Conservation (phyloP, 64 coral and sea anemone genomes). For the Orbicella faveolata region DNA sequence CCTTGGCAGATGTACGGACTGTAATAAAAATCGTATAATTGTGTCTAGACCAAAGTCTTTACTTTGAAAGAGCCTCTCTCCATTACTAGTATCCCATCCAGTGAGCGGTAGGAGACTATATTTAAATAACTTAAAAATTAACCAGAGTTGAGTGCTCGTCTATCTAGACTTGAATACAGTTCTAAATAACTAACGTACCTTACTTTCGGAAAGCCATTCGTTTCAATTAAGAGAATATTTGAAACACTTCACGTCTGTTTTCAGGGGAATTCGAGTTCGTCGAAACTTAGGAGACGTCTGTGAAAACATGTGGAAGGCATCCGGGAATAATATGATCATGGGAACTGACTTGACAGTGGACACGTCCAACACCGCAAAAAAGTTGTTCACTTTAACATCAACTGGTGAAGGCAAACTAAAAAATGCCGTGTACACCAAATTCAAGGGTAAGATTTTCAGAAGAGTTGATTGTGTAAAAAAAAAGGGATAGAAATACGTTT, state of each 20-base stretch:
- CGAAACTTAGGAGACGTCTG: background rate
- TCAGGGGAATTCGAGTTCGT: conserved; percentile 1
- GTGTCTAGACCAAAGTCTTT: too few relatives aligned
- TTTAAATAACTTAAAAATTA: too few relatives aligned
- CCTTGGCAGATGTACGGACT: too few relatives aligned
- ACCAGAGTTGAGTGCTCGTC: too few relatives aligned
- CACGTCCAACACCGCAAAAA: background rate
- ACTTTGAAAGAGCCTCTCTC: too few relatives aligned
- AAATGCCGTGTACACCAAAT: background rate
- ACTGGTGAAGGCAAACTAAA: background rate
- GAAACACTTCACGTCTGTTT: background rate
- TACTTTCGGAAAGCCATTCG: too few relatives aligned
- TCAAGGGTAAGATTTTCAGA: background rate
- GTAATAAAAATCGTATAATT: too few relatives aligned
- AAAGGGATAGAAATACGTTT: background rate
- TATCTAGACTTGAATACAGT: too few relatives aligned
- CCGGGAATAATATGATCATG: background rate
- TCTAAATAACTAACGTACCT: too few relatives aligned
- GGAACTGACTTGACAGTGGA: conserved; percentile 2
- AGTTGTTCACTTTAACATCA: background rate
- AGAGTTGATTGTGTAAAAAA: background rate
- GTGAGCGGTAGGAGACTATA: too few relatives aligned
- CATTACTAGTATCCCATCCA: too few relatives aligned
- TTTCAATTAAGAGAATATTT: too few relatives aligned
- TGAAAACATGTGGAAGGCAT: background rate